Percentiles rank a stretch among this genome's conserved stretches.
phyloP scores from a whole-genome alignment of 2,888 invertebrate genomes.

The Agapetus fuscipes region DNA sequence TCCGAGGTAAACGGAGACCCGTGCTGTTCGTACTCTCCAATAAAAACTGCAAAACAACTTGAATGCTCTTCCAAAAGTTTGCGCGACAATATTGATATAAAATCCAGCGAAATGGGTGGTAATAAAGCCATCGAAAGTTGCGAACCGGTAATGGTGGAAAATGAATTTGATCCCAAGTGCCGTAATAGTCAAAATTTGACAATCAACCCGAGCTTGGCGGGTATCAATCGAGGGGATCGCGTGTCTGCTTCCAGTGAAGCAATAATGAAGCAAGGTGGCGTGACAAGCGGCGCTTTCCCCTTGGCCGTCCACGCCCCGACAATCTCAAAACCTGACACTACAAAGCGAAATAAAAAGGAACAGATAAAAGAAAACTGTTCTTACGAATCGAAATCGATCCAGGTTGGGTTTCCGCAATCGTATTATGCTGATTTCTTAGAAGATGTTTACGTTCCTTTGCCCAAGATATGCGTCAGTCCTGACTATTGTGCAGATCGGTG shows the following conservation, averaged over 20 bases:
- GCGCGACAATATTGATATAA: no score
- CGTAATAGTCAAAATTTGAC: conserved; percentile 8
- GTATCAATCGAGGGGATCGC: conserved; percentile 16
- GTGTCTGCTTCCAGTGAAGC: conserved; percentile 7
- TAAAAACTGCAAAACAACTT: no score
- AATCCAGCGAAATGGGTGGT: background rate
- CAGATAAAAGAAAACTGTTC: conserved; percentile 27
- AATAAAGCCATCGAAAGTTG: conserved; percentile 1
- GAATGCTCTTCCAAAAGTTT: background rate
- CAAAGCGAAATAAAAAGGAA: conserved; percentile 5
- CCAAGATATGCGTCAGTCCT: conserved; percentile 14
- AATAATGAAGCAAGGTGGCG: conserved; percentile 12
- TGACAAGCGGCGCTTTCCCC: conserved; percentile 9
- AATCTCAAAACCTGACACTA: conserved; percentile 24
- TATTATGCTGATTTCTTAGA: conserved; percentile 15
- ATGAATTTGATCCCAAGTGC: no score
- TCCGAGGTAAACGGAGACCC: conserved; percentile 28
- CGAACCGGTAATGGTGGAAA: no score
- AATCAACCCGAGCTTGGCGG: conserved; percentile 4
- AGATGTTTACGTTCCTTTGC: conserved; percentile 17
- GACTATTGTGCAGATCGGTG: conserved; percentile 10
- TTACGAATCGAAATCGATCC: conserved; percentile 14
- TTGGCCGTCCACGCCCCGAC: background rate
- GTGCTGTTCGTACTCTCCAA: conserved; percentile 3
- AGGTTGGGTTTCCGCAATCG: conserved; percentile 4